These are phyloP conservation scores for Prosopocoilus inquinatus DNA, from an alignment of 2,888 invertebrate species.

Conservation along the genomic window DNA sequence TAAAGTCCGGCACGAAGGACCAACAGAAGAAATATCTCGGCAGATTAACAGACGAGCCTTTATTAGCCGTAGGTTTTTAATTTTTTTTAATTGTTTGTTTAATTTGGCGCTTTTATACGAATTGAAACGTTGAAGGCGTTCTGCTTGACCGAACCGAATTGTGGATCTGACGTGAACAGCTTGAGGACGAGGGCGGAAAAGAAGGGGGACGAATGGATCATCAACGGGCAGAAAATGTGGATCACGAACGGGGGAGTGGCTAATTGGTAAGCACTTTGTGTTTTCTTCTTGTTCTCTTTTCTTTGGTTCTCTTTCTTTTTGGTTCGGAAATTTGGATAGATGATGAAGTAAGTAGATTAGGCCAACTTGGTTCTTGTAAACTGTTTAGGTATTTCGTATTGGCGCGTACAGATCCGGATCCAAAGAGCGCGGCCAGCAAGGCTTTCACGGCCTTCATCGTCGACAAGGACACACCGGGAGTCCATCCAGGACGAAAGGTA, in stretches of 20 bases:
- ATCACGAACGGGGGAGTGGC: constrained; percentile 97
- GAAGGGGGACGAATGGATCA: constrained; percentile 91
- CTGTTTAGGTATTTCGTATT: constrained; percentile 78
- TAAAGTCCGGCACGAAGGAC: constrained; percentile 78
- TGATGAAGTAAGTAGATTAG: too few relatives aligned
- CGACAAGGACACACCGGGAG: constrained; percentile 83
- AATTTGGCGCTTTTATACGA: constrained; percentile 11
- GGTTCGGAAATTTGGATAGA: too few relatives aligned
- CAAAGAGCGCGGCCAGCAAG: constrained; percentile 84
- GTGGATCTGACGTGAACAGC: constrained; percentile 94
- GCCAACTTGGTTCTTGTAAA: too few relatives aligned
- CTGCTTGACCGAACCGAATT: constrained; percentile 93
- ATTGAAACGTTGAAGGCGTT: constrained; percentile 67
- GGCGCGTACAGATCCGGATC: constrained; percentile 90
- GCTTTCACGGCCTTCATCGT: constrained; percentile 98
- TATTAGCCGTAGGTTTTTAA: constrained; percentile 74
- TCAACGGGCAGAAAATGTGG: constrained; percentile 98
- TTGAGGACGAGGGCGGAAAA: constrained; percentile 89
- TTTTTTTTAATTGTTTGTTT: background rate
- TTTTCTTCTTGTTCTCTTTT: background rate
- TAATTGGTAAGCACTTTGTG: constrained; percentile 67
- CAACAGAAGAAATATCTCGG: constrained; percentile 95
- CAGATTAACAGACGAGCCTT: constrained; percentile 82
- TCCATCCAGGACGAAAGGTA: constrained; percentile 88
- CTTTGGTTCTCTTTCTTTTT: background rate